Conservation (phyloP, 1,140 invertebrate species). For the Dendroctonus ponderosae region DNA sequence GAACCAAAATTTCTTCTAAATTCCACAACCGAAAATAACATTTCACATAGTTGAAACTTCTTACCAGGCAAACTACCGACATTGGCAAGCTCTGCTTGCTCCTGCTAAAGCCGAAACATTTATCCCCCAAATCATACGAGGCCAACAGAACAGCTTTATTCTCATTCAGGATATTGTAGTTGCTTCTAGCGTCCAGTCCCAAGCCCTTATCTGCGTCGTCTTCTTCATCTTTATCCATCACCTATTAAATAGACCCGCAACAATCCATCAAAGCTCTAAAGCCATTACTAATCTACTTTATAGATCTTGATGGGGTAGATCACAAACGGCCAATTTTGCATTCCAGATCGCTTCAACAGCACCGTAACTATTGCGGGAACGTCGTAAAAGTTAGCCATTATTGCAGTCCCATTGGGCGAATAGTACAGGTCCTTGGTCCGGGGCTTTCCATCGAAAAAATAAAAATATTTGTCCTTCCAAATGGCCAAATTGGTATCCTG, state of each 20-base stretch:
- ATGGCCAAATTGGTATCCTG: constrained; percentile 54
- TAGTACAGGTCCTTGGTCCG: constrained; percentile 48
- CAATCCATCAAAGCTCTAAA: constrained; percentile 1
- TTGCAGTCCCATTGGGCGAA: constrained; percentile 48
- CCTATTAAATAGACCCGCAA: background rate
- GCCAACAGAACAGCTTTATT: constrained; percentile 56
- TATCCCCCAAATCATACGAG: constrained; percentile 56
- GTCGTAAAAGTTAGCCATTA: constrained; percentile 55
- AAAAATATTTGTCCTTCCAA: constrained; percentile 57
- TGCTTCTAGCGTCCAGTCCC: constrained; percentile 50
- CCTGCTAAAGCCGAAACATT: constrained; percentile 56
- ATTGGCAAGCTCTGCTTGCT: constrained; percentile 56
- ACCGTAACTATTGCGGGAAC: constrained; percentile 52
- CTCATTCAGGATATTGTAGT: constrained; percentile 55
- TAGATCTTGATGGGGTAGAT: constrained; percentile 47
- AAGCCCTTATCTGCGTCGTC: constrained; percentile 52
- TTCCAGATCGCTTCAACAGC: constrained; percentile 52
- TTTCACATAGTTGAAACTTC: background rate
- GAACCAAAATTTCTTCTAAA: background rate
- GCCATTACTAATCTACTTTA: constrained; percentile 44
- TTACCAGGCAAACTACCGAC: constrained; percentile 53
- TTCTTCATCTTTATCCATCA: constrained; percentile 39
- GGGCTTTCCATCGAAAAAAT: constrained; percentile 56
- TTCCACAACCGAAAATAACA: too few species aligned
- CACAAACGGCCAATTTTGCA: constrained; percentile 56